A percentile compares a stretch with the other conserved stretches of the same genome.
These are phyloP conservation scores for Urocyon cinereoargenteus DNA, from an alignment of 2,797 vertebrate genomes.

Conservation along the genomic window DNA sequence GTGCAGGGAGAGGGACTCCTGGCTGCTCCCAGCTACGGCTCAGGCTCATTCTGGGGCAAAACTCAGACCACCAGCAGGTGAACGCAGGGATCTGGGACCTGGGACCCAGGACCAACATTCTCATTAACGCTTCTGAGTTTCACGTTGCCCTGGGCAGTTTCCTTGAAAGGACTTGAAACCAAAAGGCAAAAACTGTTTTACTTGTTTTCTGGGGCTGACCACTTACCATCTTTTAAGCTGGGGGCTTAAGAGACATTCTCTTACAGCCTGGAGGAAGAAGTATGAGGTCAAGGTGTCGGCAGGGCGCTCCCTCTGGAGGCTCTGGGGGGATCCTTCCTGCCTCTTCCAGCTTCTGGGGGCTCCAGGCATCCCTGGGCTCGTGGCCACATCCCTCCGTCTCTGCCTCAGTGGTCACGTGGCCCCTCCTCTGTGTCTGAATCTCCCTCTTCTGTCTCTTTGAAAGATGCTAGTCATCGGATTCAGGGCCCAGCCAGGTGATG, in stretches of 20 bases:
- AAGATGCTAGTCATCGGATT: background rate
- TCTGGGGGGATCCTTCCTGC: background rate
- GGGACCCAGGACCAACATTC: background rate
- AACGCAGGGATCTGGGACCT: background rate
- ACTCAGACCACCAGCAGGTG: background rate
- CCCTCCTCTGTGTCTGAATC: fast-evolving
- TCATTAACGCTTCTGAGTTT: background rate
- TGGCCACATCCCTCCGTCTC: background rate
- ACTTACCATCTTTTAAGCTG: background rate
- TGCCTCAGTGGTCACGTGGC: fast-evolving
- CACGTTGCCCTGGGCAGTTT: background rate
- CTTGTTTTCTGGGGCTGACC: background rate
- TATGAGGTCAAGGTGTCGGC: too few relatives aligned
- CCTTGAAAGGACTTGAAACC: background rate
- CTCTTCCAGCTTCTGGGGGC: background rate
- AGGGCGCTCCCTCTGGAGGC: background rate
- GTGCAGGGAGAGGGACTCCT: background rate
- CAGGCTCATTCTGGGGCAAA: background rate
- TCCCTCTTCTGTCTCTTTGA: background rate
- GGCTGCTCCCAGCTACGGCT: background rate
- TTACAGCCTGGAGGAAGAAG: background rate
- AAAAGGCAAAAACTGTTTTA: background rate
- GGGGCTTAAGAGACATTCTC: background rate
- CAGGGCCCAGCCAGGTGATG: background rate
- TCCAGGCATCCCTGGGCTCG: background rate